Evolutionary conservation across 2,888 invertebrate species (phyloP), one percentile per base, ranked within the genome.

Genomic region (Leptopterna dolabrata): DNA sequence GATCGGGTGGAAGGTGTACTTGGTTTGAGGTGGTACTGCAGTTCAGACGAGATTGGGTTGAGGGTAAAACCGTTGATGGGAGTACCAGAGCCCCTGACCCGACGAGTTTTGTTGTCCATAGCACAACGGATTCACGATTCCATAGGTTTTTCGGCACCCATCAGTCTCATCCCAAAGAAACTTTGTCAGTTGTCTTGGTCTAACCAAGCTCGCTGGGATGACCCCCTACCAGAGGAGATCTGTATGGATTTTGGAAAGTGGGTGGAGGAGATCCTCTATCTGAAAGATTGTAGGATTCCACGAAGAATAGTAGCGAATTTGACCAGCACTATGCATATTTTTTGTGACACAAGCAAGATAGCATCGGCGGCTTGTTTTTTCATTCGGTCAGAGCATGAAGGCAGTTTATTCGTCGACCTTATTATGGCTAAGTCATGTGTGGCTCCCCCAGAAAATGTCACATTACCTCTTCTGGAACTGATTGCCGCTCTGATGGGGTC

Each of bases 341-440:
- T 87, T 29, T 82, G 87, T 55, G 88, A 87, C 41, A 85, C 88
- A 9, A 88, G 88, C 73, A 70, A 87, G 36, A 16, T 63, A 9
- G 88, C 88, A 16, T 83, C 71, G 36, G 88, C 88, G 1, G 43
- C 76, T 19, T 76, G 84, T 27, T 71, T 88, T 45, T 88, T 88
- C 76, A 41, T 88, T 1, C 27, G 88, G 27, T 41, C 78, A 30
- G 84, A 87, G 83, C 14, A 24, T 14, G 70, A 83, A 29, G 83
- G 71, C 11, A 29, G 19, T 3, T 83, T 88, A 11, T 30, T 19
- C 9, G 43, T 88, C 0, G 71, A 45, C 47, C 45, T 88, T n/a
- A 14, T 88, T 13, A 73, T 51, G 19, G 86, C 88, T 0, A 87
- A 88, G 51, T 73, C 82, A 14, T 14, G 86, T 29, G 81, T 87